These are phyloP conservation scores for Champsocephalus gunnari DNA, from an alignment of 2,797 vertebrate species.

Conservation along the genomic window DNA sequence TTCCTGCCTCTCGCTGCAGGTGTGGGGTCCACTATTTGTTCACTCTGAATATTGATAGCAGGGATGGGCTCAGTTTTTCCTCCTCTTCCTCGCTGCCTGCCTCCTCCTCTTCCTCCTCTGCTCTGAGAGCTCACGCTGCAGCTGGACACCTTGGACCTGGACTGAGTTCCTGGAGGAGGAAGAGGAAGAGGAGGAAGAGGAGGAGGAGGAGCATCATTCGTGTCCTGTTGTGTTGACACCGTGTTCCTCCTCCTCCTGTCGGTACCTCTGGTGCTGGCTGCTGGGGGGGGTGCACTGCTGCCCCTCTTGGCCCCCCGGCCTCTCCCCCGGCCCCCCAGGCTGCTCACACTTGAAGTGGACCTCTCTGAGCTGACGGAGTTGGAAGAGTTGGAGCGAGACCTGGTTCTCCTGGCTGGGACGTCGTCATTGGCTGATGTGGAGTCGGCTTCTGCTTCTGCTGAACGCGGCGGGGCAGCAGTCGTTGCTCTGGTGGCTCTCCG, in stretches of 20 bases:
- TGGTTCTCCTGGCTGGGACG: constrained; percentile 71
- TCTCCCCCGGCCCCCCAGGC: constrained; percentile 51
- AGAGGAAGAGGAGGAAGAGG: no score
- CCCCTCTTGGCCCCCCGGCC: constrained; percentile 44
- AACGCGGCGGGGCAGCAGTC: background rate
- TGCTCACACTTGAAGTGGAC: constrained; percentile 57
- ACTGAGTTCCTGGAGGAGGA: constrained; percentile 24
- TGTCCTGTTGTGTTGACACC: constrained; percentile 27
- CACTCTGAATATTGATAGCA: constrained; percentile 16
- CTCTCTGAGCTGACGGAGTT: constrained; percentile 79
- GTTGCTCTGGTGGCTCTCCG: constrained; percentile 59
- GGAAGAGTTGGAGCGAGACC: constrained; percentile 81
- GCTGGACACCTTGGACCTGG: constrained; percentile 54
- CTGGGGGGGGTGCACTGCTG: constrained; percentile 23
- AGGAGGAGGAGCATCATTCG: background rate
- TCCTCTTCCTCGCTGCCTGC: constrained; percentile 58
- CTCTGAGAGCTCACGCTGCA: constrained; percentile 47
- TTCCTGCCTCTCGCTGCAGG: constrained; percentile 51
- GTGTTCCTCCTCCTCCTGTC: constrained; percentile 51
- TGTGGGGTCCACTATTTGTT: constrained; percentile 27
- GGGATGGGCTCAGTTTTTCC: constrained; percentile 42
- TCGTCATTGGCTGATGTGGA: constrained; percentile 32
- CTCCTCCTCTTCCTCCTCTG: constrained; percentile 60
- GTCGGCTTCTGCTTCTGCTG: constrained; percentile 11
- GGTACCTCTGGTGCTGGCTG: constrained; percentile 34